A percentile compares a stretch with the other conserved stretches of the same genome.
Conservation (phyloP, 2,888 invertebrate genomes). For the Rambutsinella grinnellia region DNA sequence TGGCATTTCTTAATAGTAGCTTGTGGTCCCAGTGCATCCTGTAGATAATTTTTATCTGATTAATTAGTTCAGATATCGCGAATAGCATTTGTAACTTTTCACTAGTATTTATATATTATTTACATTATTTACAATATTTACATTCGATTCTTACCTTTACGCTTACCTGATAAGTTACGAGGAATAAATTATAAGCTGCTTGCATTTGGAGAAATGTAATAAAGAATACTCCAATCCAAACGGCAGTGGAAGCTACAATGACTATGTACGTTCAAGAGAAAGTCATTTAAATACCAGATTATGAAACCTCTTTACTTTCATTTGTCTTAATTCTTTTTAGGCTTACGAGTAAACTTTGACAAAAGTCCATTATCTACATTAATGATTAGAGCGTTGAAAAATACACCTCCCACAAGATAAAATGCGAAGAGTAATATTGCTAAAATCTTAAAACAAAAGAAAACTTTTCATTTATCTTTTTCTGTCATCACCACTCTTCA, state of each 20-base stretch:
- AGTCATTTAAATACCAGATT: slow-evolving; percentile 5
- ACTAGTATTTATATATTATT: no score
- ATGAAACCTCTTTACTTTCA: no score
- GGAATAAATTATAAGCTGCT: slow-evolving; percentile 53
- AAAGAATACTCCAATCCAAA: slow-evolving; percentile 52
- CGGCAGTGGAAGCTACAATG: slow-evolving; percentile 41
- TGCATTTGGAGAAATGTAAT: slow-evolving; percentile 53
- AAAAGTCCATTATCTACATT: slow-evolving; percentile 51
- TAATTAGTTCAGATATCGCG: no score
- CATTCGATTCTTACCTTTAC: no score
- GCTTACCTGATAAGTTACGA: slow-evolving; percentile 58
- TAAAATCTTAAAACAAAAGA: slow-evolving; percentile 39
- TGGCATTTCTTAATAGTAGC: slow-evolving; percentile 51
- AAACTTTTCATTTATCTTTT: background rate
- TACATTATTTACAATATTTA: no score
- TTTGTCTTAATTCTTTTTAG: no score
- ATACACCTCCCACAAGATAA: slow-evolving; percentile 50
- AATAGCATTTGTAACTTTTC: no score
- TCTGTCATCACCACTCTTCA: background rate
- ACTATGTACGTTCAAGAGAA: slow-evolving; percentile 40
- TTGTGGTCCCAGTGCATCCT: slow-evolving; percentile 58
- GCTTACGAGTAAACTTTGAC: slow-evolving; percentile 52
- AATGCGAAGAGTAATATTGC: slow-evolving; percentile 54
- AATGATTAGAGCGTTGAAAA: slow-evolving; percentile 47
- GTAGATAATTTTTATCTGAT: no score